A percentile compares a stretch with the other conserved stretches of the same genome.
Evolutionary conservation across 2,888 invertebrate species (phyloP).

Genomic region (Agrotis ipsilon): DNA sequence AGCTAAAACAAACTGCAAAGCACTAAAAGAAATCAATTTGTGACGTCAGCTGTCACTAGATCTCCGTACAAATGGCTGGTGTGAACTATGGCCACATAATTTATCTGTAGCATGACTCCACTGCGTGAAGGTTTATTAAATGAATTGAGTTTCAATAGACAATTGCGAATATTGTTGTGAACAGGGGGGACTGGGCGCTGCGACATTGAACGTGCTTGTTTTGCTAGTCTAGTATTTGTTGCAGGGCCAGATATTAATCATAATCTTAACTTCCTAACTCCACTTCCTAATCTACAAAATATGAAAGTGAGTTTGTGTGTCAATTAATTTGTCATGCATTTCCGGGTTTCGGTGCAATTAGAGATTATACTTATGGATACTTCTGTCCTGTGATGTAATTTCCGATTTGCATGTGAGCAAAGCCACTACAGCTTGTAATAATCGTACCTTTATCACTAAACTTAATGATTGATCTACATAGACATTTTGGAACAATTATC

Average conservation of each 20-base stretch:
- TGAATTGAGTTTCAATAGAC: constrained; percentile 54
- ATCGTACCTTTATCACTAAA: not conserved
- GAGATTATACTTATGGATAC: not conserved
- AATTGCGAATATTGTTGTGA: constrained; percentile 36
- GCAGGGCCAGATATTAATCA: not conserved
- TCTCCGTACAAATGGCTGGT: constrained; percentile 14
- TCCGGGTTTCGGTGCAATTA: not conserved
- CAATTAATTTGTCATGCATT: not conserved
- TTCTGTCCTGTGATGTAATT: not conserved
- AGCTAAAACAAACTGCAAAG: not conserved
- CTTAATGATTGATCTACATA: constrained; percentile 4
- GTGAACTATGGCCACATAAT: constrained; percentile 24
- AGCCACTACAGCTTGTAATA: not conserved
- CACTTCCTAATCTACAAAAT: not conserved
- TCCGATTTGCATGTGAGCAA: not conserved
- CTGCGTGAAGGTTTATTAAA: constrained; percentile 38
- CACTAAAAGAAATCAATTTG: constrained; percentile 7
- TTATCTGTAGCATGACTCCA: constrained; percentile 29
- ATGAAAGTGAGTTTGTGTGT: not conserved
- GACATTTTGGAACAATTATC: constrained; percentile 3
- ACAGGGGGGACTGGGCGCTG: constrained; percentile 13
- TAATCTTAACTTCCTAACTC: not conserved
- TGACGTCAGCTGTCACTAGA: constrained; percentile 3
- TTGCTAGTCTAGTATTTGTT: constrained; percentile 5
- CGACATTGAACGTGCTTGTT: constrained; percentile 30